These are phyloP conservation scores for Montipora capricornis DNA, from an alignment of 64 coral and sea anemone species.

Conservation along the genomic window DNA sequence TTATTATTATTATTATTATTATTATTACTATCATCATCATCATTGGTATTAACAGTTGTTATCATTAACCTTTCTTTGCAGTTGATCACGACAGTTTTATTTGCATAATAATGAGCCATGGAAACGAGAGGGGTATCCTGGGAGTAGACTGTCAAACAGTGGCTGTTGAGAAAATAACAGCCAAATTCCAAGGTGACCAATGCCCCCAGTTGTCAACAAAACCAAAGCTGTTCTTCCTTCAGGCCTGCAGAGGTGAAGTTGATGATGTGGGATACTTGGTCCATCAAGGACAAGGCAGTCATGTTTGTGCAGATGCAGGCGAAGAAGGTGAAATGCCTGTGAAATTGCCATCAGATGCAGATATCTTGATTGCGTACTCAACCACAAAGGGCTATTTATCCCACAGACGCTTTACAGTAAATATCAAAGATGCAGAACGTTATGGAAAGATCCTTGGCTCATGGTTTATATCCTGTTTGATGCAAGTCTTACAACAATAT, in stretches of 20 bases:
- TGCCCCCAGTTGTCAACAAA: conserved; percentile 75
- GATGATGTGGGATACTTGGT: conserved; percentile 67
- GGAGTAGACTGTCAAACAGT: conserved; percentile 45
- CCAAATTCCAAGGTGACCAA: conserved; percentile 59
- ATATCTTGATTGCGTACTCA: conserved; percentile 87
- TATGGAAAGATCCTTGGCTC: conserved; percentile 44
- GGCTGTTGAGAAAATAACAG: conserved; percentile 77
- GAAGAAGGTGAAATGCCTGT: conserved; percentile 68
- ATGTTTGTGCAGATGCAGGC: conserved; percentile 27
- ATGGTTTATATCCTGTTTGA: conserved; percentile 87
- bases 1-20: no score
- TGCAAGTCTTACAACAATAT: conserved; percentile 67
- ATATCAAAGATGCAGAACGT: not conserved
- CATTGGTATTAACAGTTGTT: not conserved
- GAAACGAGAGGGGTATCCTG: conserved; percentile 69
- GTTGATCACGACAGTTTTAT: conserved; percentile 81
- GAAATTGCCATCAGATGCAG: conserved; percentile 83
- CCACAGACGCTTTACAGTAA: conserved; percentile 55
- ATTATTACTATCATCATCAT: no score
- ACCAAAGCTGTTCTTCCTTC: conserved; percentile 90
- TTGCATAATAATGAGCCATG: conserved; percentile 88
- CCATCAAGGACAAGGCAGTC: conserved; percentile 14
- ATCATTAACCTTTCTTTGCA: not conserved
- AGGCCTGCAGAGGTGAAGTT: conserved; percentile 82
- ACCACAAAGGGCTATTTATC: conserved; percentile 80